Evolutionary conservation across 2,797 vertebrate genomes (phyloP).

Genomic region (Hemibagrus guttatus): DNA sequence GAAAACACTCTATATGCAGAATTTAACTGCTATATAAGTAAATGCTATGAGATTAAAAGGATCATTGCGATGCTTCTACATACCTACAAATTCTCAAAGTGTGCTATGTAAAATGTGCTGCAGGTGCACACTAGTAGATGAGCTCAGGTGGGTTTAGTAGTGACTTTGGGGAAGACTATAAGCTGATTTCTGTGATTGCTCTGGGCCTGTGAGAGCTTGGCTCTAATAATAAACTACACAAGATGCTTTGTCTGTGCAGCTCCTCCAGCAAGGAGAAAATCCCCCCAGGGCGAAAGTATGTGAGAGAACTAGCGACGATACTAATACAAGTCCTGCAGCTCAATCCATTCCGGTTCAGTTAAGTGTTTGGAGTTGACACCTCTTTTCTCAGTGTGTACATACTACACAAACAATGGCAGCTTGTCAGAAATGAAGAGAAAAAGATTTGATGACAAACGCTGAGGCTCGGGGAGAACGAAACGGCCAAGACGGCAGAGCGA

Average conservation of each 20-base stretch:
- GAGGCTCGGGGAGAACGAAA: not conserved
- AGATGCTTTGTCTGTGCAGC: conserved; percentile 46
- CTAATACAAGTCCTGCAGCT: conserved; percentile 47
- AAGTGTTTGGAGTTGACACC: conserved; percentile 53
- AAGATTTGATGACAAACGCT: conserved; percentile 4
- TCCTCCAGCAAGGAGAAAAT: conserved; percentile 55
- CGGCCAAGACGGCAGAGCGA: not conserved
- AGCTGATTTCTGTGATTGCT: conserved; percentile 50
- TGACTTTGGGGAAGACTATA: conserved; percentile 43
- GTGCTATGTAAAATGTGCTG: not conserved
- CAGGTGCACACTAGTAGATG: conserved; percentile 21
- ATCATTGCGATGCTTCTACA: not conserved
- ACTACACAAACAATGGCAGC: conserved; percentile 28
- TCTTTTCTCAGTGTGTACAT: conserved; percentile 41
- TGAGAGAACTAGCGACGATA: conserved; percentile 45
- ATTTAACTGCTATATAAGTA: not conserved
- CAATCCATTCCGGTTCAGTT: conserved; percentile 53
- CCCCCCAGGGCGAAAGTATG: conserved; percentile 45
- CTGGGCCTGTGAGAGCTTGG: conserved; percentile 34
- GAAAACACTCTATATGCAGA: conserved; percentile 5
- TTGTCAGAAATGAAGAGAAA: conserved; percentile 30
- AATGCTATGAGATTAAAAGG: not conserved
- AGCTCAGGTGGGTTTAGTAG: not conserved
- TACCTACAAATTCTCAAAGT: not conserved
- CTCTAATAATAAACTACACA: conserved; percentile 50